These are phyloP conservation scores for Tanypteryx hageni DNA, from an alignment of 2,888 invertebrate species.

Conservation along the genomic window DNA sequence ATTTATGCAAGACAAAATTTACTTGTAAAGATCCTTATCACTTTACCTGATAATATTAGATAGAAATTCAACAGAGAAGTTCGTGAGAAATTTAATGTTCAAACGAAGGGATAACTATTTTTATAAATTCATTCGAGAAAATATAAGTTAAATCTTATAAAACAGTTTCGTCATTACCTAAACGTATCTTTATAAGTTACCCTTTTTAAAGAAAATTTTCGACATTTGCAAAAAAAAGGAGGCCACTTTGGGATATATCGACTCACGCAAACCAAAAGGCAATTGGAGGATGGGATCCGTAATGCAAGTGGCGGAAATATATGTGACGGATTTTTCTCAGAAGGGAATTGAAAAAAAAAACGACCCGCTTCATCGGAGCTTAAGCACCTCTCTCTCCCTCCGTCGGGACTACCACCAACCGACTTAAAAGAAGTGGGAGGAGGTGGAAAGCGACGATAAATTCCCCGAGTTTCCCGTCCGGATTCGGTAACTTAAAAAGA, in stretches of 20 bases:
- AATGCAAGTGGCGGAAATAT: background rate
- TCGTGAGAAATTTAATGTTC: no score
- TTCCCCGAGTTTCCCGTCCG: background rate
- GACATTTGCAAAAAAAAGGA: background rate
- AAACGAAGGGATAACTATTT: no score
- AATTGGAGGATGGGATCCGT: background rate
- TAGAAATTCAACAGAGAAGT: no score
- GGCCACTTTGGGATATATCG: background rate
- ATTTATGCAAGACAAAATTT: no score
- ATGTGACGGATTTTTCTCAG: background rate
- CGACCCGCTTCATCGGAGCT: background rate
- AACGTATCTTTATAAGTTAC: background rate
- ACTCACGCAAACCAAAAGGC: background rate
- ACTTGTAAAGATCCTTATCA: no score
- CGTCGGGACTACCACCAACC: background rate
- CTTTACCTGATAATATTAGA: no score
- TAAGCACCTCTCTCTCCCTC: background rate
- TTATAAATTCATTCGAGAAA: no score
- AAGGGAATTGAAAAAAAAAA: conserved; percentile 33
- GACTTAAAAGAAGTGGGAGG: background rate
- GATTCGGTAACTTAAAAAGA: background rate
- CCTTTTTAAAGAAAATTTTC: background rate
- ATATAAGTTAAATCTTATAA: background rate
- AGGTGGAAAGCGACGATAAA: conserved; percentile 11
- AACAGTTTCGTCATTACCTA: background rate